These are phyloP conservation scores for Alcedo quadribrachys DNA, from an alignment of 2,797 vertebrate genomes.

Conservation along the genomic window DNA sequence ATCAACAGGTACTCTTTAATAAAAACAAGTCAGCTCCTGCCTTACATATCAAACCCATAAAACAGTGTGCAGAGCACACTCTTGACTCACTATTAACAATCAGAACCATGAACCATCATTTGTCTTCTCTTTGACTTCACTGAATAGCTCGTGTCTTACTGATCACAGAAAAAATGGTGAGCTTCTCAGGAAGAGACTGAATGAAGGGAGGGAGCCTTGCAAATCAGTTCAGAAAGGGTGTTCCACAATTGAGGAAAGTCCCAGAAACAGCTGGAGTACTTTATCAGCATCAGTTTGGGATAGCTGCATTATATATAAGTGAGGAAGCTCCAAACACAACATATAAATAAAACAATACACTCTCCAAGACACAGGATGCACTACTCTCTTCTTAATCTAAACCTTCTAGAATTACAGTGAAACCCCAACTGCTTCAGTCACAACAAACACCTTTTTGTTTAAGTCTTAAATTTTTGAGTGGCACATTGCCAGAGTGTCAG, in stretches of 20 bases:
- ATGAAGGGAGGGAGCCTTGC: background rate
- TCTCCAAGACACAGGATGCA: background rate
- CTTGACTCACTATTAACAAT: background rate
- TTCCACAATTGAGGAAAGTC: background rate
- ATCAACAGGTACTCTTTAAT: background rate
- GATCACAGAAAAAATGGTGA: background rate
- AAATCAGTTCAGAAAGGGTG: conserved; percentile 15
- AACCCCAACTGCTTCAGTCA: background rate
- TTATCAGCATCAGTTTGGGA: conserved; percentile 7
- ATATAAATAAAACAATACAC: background rate
- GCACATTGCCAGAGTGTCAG: background rate
- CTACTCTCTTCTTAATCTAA: background rate
- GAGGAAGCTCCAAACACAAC: background rate
- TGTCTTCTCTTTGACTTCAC: background rate
- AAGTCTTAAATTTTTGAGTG: background rate
- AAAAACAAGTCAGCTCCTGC: background rate
- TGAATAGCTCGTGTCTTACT: background rate
- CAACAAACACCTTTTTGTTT: background rate
- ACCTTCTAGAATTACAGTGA: background rate
- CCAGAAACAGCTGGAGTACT: conserved; percentile 7
- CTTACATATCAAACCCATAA: background rate
- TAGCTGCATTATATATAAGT: background rate
- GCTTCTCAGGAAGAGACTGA: background rate
- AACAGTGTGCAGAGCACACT: background rate
- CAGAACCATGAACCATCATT: background rate